Percentiles rank a stretch among this genome's conserved stretches.
phyloP scores from a whole-genome alignment of 2,113 vertebrate species.

The Thamnophis sirtalis region DNA sequence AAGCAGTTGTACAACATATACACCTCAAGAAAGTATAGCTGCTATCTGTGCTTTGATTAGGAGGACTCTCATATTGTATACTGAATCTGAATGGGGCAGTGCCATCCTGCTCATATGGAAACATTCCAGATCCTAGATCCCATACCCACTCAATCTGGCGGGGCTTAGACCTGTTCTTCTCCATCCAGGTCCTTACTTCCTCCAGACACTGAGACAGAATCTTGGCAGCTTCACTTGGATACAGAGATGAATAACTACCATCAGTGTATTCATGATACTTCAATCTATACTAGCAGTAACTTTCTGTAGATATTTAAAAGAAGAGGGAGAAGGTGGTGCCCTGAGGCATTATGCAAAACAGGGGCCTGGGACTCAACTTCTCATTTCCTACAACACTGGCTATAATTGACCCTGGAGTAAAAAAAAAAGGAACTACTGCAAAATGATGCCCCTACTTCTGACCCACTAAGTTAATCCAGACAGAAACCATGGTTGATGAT shows the following conservation, averaged over 20 bases:
- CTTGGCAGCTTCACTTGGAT: too few species aligned
- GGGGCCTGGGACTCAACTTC: background rate
- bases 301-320: background rate
- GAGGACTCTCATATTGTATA: background rate
- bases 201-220: too few species aligned
- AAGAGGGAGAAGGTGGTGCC: background rate
- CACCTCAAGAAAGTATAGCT: background rate
- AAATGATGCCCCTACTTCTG: background rate
- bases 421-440: background rate
- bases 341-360: background rate
- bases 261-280: background rate
- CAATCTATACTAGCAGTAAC: background rate
- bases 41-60: background rate
- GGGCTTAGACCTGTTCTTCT: too few species aligned
- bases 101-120: background rate
- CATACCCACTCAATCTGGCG: background rate
- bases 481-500: background rate
- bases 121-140: background rate
- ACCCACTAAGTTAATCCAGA: background rate
- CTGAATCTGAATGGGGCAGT: background rate
- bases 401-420: background rate
- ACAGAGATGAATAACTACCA: background rate
- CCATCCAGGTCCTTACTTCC: too few species aligned
- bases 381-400: background rate
- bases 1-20: background rate